Evolutionary conservation across 1,140 invertebrate genomes (phyloP), one percentile per base, ranked within the genome.

Genomic region (Oryctes rhinoceros): DNA sequence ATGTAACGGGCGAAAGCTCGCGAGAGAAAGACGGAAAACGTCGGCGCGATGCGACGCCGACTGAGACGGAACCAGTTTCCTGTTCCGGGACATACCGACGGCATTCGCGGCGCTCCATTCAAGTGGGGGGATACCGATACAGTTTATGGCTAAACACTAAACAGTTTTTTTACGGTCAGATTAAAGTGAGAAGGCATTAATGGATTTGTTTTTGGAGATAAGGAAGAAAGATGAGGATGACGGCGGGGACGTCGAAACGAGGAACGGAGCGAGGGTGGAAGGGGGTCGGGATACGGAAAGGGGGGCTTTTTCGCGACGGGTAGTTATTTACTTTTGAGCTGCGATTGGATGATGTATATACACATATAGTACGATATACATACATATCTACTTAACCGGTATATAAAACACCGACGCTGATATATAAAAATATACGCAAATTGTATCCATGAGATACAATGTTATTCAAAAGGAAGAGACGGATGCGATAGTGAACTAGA

Each of bases 81-180:
- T 81, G 80, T 83, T 85, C 84, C 85, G 83, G 84, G 84, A 84
- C 80, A 71, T 71, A 71, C 65, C 65, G 65, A 30, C 24, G 65
- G 65, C 30, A 71, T 71, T 71, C 62, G n/a, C 49, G 49, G 82
- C 82, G 84, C 83, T 80, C 81, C 83, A 44, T 44, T 84, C 83
- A 84, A 84, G 83, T 82, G 84, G 82, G 83, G 83, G 84, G 82
- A 85, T 86, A 84, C 85, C 82, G 85, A 86, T 86, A 86, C 85
- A 86, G 83, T 86, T 86, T 86, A 86, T 85, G 85, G 85, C 84
- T 85, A 86, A 86, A 86, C 85, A 83, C 84, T 86, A 85, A 86
- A 86, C 85, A 86, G 82, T 86, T 86, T 86, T 85, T 86, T 86
- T 85, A 85, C 80, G 83, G 83, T 80, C 82, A 82, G 85, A 85